These are phyloP conservation scores for Diachasma alloeum DNA, from an alignment of 1,140 invertebrate species.

Conservation along the genomic window DNA sequence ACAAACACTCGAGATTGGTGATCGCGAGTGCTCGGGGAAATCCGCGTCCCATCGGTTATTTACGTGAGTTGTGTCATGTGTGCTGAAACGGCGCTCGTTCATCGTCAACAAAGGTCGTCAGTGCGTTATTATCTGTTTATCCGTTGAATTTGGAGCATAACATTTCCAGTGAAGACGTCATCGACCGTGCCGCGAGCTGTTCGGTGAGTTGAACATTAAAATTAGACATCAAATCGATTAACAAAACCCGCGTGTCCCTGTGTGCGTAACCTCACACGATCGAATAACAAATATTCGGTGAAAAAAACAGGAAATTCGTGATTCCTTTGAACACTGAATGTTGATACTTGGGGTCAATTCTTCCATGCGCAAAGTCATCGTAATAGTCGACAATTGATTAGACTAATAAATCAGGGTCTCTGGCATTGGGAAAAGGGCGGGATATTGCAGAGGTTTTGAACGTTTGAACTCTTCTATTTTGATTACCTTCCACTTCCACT, in stretches of 20 bases:
- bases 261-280: background rate
- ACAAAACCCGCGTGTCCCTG: background rate
- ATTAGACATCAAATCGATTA: background rate
- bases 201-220: background rate
- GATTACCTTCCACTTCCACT: background rate
- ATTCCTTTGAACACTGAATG: too few species aligned
- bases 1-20: too few species aligned
- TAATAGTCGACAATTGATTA: too few species aligned
- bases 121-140: background rate
- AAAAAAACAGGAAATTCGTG: too few species aligned
- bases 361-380: too few species aligned
- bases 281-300: too few species aligned
- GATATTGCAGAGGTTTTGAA: background rate
- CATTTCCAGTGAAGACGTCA: background rate
- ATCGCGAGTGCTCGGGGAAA: too few species aligned
- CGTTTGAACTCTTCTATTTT: background rate
- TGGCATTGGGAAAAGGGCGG: background rate
- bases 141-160: background rate
- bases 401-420: too few species aligned
- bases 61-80: too few species aligned
- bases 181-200: background rate
- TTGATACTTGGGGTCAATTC: too few species aligned
- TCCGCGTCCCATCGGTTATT: too few species aligned
- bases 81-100: background rate
- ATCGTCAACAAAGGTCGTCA: background rate